phyloP scores from a whole-genome alignment of 2,797 vertebrate genomes.

The Tarsius wallacei region DNA sequence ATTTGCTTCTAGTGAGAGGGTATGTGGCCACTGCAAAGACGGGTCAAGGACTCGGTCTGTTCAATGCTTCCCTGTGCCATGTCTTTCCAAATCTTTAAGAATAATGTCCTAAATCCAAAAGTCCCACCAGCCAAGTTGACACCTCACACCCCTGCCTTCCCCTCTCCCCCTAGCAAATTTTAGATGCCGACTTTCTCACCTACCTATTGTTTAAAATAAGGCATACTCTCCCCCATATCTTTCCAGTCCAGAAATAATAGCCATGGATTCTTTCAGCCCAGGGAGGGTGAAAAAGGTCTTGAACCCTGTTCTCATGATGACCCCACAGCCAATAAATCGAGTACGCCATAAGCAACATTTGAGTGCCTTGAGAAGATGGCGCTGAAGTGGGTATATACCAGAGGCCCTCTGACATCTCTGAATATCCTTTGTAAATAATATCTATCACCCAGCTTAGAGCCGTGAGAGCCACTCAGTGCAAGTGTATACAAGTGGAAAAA shows the following conservation, averaged over 20 bases:
- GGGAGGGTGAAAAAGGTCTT: background rate
- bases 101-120: background rate
- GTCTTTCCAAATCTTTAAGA: background rate
- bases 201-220: background rate
- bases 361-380: background rate
- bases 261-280: background rate
- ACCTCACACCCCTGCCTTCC: background rate
- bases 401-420: background rate
- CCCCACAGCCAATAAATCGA: background rate
- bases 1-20: slow-evolving; percentile 28
- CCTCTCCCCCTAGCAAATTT: background rate
- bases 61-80: background rate
- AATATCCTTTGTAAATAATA: slow-evolving; percentile 33
- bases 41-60: background rate
- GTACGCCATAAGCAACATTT: background rate
- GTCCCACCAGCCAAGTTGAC: fast-evolving
- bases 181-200: background rate
- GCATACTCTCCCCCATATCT: background rate
- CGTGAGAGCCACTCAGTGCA: background rate
- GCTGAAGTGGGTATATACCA: background rate
- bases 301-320: background rate
- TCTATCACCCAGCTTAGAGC: background rate
- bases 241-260: background rate
- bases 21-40: background rate
- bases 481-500: background rate